A percentile compares a stretch with the other conserved stretches of the same genome.
These are phyloP conservation scores for Agonopterix subpropinquella DNA, from an alignment of 2,888 invertebrate genomes.

Conservation along the genomic window DNA sequence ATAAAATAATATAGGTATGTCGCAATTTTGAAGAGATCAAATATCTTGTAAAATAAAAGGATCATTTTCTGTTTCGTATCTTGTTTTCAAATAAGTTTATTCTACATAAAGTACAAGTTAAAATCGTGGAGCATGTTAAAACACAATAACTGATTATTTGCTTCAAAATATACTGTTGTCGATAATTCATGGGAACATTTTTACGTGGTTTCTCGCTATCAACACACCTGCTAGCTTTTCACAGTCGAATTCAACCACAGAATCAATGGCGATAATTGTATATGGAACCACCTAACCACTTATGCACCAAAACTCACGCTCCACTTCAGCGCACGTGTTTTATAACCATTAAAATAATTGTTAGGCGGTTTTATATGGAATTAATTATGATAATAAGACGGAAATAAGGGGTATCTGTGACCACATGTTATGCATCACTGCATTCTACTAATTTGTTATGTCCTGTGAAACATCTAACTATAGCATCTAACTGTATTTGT, in stretches of 20 bases:
- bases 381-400: slow-evolving; percentile 67
- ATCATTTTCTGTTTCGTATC: too few relatives aligned
- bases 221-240: slow-evolving; percentile 44
- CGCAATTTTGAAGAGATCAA: too few relatives aligned
- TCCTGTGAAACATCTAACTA: slow-evolving; percentile 36
- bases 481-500: too few relatives aligned
- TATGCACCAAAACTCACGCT: slow-evolving; percentile 39
- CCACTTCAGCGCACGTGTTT: slow-evolving; percentile 62
- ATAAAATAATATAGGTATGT: too few relatives aligned
- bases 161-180: too few relatives aligned
- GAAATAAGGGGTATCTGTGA: slow-evolving; percentile 51
- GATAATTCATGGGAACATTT: slow-evolving; percentile 6
- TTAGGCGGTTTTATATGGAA: slow-evolving; percentile 63
- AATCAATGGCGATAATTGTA: slow-evolving; percentile 72
- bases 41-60: too few relatives aligned
- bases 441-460: slow-evolving; percentile 62
- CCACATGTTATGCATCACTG: slow-evolving; percentile 52
- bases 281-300: slow-evolving; percentile 33
- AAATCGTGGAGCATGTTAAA: too few relatives aligned
- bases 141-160: too few relatives aligned
- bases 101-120: too few relatives aligned
- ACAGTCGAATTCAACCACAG: slow-evolving; percentile 45
- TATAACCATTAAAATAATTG: slow-evolving; percentile 66
- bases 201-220: slow-evolving; percentile 1
- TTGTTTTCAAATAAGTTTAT: too few relatives aligned